Evolutionary conservation across 2,113 vertebrate genomes (phyloP), one percentile per base, ranked within the genome.

Genomic region (Misgurnus anguillicaudatus): DNA sequence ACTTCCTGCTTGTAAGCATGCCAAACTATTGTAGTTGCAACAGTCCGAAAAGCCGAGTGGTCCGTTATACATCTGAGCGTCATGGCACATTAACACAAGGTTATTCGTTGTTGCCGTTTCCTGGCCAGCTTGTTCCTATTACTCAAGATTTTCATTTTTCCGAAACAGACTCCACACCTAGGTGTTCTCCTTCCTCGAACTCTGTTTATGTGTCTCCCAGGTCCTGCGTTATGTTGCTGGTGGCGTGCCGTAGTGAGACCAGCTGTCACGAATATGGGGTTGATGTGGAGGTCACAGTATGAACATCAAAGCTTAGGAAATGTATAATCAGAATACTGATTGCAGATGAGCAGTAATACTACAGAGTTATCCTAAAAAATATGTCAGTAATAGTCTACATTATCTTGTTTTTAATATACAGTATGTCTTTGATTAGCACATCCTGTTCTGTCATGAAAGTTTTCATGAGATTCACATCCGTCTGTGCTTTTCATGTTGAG

Each of bases 61-160:
- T 58, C 53, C 11, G 38, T 58, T 72, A 8, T 58, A 58, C 53
- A 72, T 72, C 36, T 42, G 14, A 61, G 16, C 1, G 9, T 62
- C 57, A 74, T 5, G 14, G 41, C 47, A 62, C 57, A 74, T 74
- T 74, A 74, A 45, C 71, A 31, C 39, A 31, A 47, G 13, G 11
- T 19, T 42, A 57, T n/a, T 69, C 17, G n/a, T 67, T 62, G 58
- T 82, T 73, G 47, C 67, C 51, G 39, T 73, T 71, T 71, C 67
- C 67, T 70, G 61, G 19, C 38, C 66, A 72, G 60, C 60, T 70
- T 77, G 47, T 72, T 82, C 48, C 74, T 71, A 55, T 77, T 77
- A 77, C 80, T 77, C 48, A 81, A 62, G 55, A 51, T 19, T 63
- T 45, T 70, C 11, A 42, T 74, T 79, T n/a, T 71, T 70, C 67